Percentiles rank a stretch among this genome's conserved stretches.
These are phyloP conservation scores for Sebastes iracundus DNA, from an alignment of 2,797 vertebrate species.

Conservation along the genomic window DNA sequence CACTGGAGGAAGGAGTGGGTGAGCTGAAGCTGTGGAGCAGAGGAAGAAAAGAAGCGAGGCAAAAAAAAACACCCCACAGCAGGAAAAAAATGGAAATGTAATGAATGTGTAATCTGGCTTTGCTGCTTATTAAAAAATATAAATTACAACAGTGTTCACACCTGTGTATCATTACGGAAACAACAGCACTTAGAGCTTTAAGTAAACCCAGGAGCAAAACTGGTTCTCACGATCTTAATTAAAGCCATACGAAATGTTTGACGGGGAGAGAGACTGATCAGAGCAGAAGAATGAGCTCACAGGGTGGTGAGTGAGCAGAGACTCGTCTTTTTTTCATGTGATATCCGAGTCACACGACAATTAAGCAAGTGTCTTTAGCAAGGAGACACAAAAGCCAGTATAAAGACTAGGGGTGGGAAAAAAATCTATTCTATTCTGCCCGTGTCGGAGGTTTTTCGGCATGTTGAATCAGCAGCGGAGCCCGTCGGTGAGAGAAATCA, in stretches of 20 bases:
- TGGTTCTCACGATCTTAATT: background rate
- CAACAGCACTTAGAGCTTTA: background rate
- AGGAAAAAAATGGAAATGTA: background rate
- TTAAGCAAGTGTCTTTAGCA: too few species aligned
- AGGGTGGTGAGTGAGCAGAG: background rate
- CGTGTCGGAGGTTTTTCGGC: too few species aligned
- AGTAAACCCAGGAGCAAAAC: background rate
- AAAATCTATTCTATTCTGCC: too few species aligned
- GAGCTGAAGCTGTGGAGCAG: background rate
- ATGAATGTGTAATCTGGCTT: background rate
- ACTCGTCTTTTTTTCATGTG: background rate
- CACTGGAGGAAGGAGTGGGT: background rate
- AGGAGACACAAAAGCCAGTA: too few species aligned
- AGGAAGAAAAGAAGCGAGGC: background rate
- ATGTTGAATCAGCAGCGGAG: too few species aligned
- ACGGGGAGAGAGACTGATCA: background rate
- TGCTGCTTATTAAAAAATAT: constrained; percentile 14
- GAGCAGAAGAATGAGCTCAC: background rate
- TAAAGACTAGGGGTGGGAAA: too few species aligned
- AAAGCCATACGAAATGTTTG: background rate
- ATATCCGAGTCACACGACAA: background rate
- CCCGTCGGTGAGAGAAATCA: too few species aligned
- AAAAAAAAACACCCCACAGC: background rate
- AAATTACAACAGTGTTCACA: background rate
- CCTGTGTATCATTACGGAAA: background rate